Evolutionary conservation across 2,113 vertebrate genomes (phyloP).

Genomic region (Laticauda colubrina): DNA sequence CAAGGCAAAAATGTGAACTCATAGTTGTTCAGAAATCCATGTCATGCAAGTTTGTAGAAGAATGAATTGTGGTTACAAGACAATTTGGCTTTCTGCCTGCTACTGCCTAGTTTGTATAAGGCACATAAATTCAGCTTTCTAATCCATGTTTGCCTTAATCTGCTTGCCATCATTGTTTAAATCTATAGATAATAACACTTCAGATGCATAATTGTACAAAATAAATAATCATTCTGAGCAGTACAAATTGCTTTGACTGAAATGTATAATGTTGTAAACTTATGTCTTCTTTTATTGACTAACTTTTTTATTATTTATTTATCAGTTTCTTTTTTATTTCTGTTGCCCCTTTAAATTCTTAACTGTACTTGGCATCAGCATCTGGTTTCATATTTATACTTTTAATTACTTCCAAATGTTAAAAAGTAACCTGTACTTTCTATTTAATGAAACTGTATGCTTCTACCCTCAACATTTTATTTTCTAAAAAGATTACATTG

Average conservation of each 20-base stretch:
- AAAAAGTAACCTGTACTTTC: neutral
- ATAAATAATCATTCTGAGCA: neutral
- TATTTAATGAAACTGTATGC: neutral
- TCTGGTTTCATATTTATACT: neutral
- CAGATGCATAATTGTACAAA: neutral
- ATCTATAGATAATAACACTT: neutral
- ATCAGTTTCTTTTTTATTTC: neutral
- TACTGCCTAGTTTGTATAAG: neutral
- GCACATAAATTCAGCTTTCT: neutral
- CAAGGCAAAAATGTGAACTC: neutral
- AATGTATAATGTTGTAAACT: neutral
- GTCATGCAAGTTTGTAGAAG: neutral
- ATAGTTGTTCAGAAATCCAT: neutral
- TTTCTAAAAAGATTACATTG: neutral
- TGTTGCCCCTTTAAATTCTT: neutral
- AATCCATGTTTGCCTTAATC: neutral
- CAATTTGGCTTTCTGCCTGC: neutral
- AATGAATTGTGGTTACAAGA: neutral
- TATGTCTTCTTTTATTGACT: neutral
- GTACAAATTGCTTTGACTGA: neutral
- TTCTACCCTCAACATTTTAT: neutral
- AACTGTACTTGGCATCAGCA: neutral
- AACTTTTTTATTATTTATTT: rapidly evolving
- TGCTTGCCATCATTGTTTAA: neutral
- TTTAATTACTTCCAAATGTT: neutral